Percentiles rank a stretch among this genome's conserved stretches.
These are phyloP conservation scores for Lethrus apterus DNA, from an alignment of 1,140 invertebrate species.

Conservation along the genomic window DNA sequence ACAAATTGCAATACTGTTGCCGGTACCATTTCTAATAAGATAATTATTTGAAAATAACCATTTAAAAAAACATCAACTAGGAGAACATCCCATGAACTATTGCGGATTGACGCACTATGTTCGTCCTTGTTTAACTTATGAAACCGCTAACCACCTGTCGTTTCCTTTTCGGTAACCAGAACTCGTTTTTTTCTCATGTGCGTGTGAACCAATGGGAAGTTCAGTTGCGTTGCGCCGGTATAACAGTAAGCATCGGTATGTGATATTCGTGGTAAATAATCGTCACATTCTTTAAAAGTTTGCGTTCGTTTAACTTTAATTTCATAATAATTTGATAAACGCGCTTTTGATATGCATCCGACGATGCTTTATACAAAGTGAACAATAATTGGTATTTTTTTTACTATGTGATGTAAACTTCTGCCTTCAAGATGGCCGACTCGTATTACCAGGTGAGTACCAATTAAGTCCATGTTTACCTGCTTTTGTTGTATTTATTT, in stretches of 20 bases:
- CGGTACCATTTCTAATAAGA: no score
- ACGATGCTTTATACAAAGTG: neutral
- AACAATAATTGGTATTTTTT: neutral
- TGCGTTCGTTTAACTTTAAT: neutral
- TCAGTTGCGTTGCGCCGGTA: conserved; percentile 22
- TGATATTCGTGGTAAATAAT: conserved; percentile 19
- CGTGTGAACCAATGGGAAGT: conserved; percentile 4
- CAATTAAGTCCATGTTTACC: conserved; percentile 14
- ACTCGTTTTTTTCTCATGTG: conserved; percentile 7
- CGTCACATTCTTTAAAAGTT: conserved; percentile 7
- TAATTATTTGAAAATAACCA: no score
- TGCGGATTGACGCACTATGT: no score
- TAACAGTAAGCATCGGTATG: conserved; percentile 21
- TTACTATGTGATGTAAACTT: conserved; percentile 24
- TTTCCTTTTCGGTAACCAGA: conserved; percentile 12
- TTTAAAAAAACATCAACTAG: no score
- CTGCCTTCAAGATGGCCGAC: conserved; percentile 48
- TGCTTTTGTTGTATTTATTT: conserved; percentile 2
- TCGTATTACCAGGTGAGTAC: conserved; percentile 53
- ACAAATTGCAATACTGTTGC: no score
- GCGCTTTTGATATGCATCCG: no score
- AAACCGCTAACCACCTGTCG: conserved; percentile 8
- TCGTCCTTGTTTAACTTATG: neutral
- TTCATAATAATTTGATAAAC: no score
- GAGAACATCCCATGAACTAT: no score